Evolutionary conservation across 2,113 vertebrate species (phyloP).

Genomic region (Heliornis fulica): DNA sequence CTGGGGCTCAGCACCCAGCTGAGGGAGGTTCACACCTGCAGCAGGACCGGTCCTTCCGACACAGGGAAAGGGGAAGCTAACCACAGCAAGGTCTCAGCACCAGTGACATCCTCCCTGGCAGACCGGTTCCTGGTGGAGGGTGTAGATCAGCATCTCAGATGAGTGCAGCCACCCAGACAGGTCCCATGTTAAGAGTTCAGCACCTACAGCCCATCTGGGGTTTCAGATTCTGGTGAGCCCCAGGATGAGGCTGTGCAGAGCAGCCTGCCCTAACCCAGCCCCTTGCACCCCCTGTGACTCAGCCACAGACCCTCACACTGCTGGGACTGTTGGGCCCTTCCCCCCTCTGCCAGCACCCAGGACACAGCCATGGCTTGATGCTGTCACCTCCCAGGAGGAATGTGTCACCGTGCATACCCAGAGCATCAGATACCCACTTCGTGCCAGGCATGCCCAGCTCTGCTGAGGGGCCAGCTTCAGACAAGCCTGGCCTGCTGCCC

Average conservation of each 20-base stretch:
- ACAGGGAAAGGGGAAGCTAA: neutral
- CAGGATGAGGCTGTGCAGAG: neutral
- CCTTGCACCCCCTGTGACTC: neutral
- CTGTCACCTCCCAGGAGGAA: neutral
- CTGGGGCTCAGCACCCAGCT: neutral
- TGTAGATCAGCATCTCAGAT: neutral
- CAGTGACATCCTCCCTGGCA: neutral
- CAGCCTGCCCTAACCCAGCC: neutral
- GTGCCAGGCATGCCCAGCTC: neutral
- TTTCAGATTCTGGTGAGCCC: neutral
- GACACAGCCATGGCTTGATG: neutral
- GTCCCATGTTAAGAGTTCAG: neutral
- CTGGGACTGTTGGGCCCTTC: neutral
- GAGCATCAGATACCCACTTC: neutral
- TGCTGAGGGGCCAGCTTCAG: neutral
- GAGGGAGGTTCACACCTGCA: neutral
- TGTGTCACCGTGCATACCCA: neutral
- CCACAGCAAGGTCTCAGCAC: neutral
- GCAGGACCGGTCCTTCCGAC: neutral
- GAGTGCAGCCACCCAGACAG: neutral
- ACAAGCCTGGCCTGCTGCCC: neutral
- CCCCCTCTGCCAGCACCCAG: neutral
- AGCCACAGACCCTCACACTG: neutral
- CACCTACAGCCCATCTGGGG: neutral
- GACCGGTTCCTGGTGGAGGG: neutral